Evolutionary conservation across 2,113 vertebrate genomes (phyloP).

Genomic region (Sakesphorus luctuosus): DNA sequence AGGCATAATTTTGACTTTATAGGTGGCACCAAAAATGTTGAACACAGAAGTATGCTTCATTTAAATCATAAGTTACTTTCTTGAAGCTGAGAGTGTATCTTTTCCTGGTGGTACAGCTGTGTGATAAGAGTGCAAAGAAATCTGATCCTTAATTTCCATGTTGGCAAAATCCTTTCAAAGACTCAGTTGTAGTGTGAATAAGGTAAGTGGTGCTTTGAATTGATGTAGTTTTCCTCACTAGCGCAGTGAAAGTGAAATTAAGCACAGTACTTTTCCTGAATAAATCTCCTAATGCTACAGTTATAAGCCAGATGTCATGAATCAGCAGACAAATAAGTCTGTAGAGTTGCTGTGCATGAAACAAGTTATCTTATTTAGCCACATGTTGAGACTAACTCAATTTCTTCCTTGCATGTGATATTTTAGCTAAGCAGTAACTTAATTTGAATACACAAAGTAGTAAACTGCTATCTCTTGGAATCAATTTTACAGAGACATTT

Average conservation of each 20-base stretch:
- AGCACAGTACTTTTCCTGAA: background rate
- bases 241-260: background rate
- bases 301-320: background rate
- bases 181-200: background rate
- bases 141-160: background rate
- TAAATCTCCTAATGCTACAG: background rate
- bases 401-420: background rate
- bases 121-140: background rate
- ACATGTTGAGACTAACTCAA: background rate
- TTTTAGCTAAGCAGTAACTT: constrained; percentile 47
- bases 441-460: constrained; percentile 52
- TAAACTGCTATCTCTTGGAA: constrained; percentile 22
- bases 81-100: background rate
- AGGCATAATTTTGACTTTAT: background rate
- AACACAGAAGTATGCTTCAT: background rate
- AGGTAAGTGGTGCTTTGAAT: background rate
- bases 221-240: background rate
- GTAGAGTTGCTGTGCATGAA: background rate
- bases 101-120: background rate
- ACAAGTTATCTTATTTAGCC: constrained; percentile 23
- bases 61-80: background rate
- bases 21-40: background rate
- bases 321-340: background rate
- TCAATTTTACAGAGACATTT: constrained; percentile 39
- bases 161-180: background rate